Percentiles rank a stretch among this genome's conserved stretches.
phyloP scores from a whole-genome alignment of 1,140 invertebrate genomes.

The Magallana angulata region DNA sequence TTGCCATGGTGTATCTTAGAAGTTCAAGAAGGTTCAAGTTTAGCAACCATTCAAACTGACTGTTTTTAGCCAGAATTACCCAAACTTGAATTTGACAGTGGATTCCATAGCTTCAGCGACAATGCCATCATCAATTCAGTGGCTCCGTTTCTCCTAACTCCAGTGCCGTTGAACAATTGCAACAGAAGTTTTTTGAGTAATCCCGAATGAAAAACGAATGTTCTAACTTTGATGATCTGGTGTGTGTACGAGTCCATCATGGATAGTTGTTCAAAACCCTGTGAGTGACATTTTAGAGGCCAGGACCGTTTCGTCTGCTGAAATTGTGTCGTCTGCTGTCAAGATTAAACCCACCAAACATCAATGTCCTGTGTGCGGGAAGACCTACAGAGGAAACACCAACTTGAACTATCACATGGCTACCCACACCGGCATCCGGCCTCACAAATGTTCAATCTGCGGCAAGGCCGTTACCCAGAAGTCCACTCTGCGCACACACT shows the following conservation, averaged over 20 bases:
- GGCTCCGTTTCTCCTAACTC: slow-evolving; percentile 11
- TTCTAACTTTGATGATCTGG: not conserved
- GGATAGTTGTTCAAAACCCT: not conserved
- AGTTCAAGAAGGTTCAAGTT: no score
- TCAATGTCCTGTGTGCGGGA: slow-evolving; percentile 32
- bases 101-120: slow-evolving; percentile 38
- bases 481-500: slow-evolving; percentile 69
- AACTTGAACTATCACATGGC: slow-evolving; percentile 51
- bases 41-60: no score
- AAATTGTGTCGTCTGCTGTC: not conserved
- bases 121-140: not conserved
- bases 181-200: not conserved
- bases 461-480: slow-evolving; percentile 86
- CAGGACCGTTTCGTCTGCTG: not conserved
- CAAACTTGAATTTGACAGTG: slow-evolving; percentile 14
- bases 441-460: slow-evolving; percentile 54
- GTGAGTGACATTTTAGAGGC: not conserved
- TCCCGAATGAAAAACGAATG: not conserved
- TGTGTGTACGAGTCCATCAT: not conserved
- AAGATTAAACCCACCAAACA: not conserved
- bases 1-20: no score
- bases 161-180: not conserved
- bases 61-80: no score
- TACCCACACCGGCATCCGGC: slow-evolving; percentile 37
- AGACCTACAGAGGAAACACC: slow-evolving; percentile 38